Conservation (phyloP, 2,888 invertebrate genomes). For the Lydus trimaculatus region DNA sequence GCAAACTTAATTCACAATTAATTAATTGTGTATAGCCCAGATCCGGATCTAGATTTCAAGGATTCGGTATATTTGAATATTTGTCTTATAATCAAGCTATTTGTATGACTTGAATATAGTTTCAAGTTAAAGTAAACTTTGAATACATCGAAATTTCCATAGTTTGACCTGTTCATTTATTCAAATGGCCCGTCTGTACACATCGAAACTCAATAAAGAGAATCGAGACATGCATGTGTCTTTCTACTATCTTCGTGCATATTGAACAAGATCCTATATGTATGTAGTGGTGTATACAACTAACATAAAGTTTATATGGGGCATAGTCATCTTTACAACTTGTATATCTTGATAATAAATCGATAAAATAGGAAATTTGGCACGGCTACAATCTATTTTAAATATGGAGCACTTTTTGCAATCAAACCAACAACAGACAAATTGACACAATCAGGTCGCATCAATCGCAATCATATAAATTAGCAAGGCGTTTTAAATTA, state of each 20-base stretch:
- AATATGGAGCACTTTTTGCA: background rate
- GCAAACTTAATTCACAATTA: background rate
- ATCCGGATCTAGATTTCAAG: background rate
- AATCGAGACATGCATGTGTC: slow-evolving; percentile 48
- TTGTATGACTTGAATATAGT: slow-evolving; percentile 49
- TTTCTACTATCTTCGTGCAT: slow-evolving; percentile 42
- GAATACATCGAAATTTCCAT: slow-evolving; percentile 51
- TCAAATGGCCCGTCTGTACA: slow-evolving; percentile 52
- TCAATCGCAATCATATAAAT: too few species aligned
- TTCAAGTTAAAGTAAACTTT: slow-evolving; percentile 44
- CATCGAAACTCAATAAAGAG: slow-evolving; percentile 52
- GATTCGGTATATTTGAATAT: background rate
- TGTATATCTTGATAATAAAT: background rate
- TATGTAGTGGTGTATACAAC: background rate
- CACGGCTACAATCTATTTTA: too few species aligned
- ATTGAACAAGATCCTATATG: slow-evolving; percentile 33
- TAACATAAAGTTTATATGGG: slow-evolving; percentile 7
- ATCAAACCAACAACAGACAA: background rate
- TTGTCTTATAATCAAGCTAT: slow-evolving; percentile 49
- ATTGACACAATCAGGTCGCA: background rate
- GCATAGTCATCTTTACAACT: background rate
- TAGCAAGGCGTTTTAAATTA: too few species aligned
- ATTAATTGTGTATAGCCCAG: background rate
- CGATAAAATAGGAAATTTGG: background rate
- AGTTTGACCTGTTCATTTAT: slow-evolving; percentile 50